Evolutionary conservation across 2,113 vertebrate genomes (phyloP).

Genomic region (Cebidichthys violaceus): DNA sequence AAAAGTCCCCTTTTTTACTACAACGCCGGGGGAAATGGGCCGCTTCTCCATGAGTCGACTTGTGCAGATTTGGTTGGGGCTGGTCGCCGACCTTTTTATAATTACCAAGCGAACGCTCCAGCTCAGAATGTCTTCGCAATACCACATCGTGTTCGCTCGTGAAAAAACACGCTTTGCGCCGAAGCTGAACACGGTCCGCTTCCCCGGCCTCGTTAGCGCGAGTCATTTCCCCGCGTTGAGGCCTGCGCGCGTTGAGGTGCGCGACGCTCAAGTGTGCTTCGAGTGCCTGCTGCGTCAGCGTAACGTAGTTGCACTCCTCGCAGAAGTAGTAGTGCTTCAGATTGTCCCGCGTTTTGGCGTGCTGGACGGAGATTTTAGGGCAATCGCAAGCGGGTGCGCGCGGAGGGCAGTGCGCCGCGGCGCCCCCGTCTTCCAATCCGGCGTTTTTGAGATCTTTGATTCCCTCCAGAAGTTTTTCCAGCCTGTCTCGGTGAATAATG

Average conservation of each 20-base stretch:
- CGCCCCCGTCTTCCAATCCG: conserved; percentile 86
- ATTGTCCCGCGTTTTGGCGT: conserved; percentile 89
- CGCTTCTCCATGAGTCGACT: conserved; percentile 44
- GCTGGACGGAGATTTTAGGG: conserved; percentile 90
- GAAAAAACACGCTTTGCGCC: conserved; percentile 88
- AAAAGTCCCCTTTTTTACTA: conserved; percentile 67
- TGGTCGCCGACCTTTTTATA: conserved; percentile 41
- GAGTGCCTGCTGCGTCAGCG: conserved; percentile 87
- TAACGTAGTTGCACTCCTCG: conserved; percentile 90
- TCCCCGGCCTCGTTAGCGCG: conserved; percentile 78
- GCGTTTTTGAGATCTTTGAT: conserved; percentile 91
- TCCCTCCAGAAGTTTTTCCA: conserved; percentile 91
- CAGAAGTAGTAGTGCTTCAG: conserved; percentile 92
- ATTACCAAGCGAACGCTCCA: conserved; percentile 73
- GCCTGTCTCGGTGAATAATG: conserved; percentile 94
- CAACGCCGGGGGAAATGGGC: conserved; percentile 74
- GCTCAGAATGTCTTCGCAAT: conserved; percentile 87
- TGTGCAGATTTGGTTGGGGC: conserved; percentile 30
- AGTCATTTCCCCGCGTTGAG: conserved; percentile 77
- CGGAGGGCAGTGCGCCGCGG: conserved; percentile 85
- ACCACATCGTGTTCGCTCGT: conserved; percentile 83
- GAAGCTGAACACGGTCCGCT: conserved; percentile 74
- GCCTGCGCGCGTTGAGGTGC: conserved; percentile 86
- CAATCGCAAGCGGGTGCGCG: conserved; percentile 89
- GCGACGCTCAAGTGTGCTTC: conserved; percentile 87